Conservation (phyloP, 2,888 invertebrate species). For the Axea sp. region DNA sequence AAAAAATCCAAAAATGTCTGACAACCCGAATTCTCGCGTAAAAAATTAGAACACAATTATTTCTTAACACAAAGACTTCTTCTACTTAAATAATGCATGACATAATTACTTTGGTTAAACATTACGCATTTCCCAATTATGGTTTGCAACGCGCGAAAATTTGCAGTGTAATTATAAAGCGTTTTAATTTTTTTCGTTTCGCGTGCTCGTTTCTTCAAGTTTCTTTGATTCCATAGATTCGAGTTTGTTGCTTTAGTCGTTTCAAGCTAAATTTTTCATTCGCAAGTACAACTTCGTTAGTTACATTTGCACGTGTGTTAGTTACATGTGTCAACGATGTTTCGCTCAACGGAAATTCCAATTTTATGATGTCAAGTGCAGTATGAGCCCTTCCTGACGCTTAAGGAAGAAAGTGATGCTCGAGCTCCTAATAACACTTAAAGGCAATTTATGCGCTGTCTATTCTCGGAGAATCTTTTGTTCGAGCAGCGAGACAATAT, state of each 20-base stretch:
- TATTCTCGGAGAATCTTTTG: slow-evolving; percentile 41
- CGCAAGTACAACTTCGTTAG: slow-evolving; percentile 36
- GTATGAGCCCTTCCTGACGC: slow-evolving; percentile 31
- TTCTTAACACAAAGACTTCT: too few relatives aligned
- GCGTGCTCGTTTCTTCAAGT: slow-evolving; percentile 7
- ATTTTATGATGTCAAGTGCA: slow-evolving; percentile 55
- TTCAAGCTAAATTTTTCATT: slow-evolving; percentile 39
- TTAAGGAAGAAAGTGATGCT: slow-evolving; percentile 32
- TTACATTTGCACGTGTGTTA: slow-evolving; percentile 27
- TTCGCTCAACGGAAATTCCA: slow-evolving; percentile 31
- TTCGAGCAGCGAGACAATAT: slow-evolving; percentile 2
- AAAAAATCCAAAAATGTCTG: too few relatives aligned
- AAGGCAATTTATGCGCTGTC: slow-evolving; percentile 43
- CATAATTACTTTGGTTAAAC: not conserved
- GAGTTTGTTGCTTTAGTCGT: slow-evolving; percentile 46
- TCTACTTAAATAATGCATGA: not conserved
- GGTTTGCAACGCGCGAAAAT: not conserved
- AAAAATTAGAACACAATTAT: too few relatives aligned
- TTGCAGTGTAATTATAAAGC: slow-evolving; percentile 1
- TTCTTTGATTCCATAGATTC: slow-evolving; percentile 18
- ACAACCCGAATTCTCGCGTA: too few relatives aligned
- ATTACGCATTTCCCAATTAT: not conserved
- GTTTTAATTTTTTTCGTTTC: slow-evolving; percentile 1
- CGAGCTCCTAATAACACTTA: slow-evolving; percentile 48
- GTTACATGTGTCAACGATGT: slow-evolving; percentile 38